These are phyloP conservation scores for Hippocampus kuda DNA, from an alignment of 2,797 vertebrate species.

Conservation along the genomic window DNA sequence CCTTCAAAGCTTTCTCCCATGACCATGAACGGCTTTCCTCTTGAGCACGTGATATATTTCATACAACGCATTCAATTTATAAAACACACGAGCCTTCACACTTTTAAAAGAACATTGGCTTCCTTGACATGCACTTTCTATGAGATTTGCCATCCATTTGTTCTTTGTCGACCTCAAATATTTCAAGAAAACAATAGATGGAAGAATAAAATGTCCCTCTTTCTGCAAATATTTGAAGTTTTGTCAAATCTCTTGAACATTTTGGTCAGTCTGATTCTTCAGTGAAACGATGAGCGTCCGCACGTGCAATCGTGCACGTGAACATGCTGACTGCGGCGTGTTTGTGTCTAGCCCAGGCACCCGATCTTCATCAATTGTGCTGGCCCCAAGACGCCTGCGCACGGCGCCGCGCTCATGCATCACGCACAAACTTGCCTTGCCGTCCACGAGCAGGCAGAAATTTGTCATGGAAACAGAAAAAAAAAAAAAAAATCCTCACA, in stretches of 20 bases:
- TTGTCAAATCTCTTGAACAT: neutral
- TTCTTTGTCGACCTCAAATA: neutral
- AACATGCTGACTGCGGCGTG: conserved; percentile 71
- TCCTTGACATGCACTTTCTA: too few relatives aligned
- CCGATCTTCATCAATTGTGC: conserved; percentile 84
- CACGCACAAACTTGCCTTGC: conserved; percentile 64
- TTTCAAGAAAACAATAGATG: neutral
- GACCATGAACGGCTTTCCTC: too few relatives aligned
- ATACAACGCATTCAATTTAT: too few relatives aligned
- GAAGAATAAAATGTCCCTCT: neutral
- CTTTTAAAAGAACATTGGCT: too few relatives aligned
- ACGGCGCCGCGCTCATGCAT: conserved; percentile 79
- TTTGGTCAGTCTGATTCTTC: neutral
- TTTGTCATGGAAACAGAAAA: conserved; percentile 75
- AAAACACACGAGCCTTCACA: too few relatives aligned
- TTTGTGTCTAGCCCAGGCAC: conserved; percentile 73
- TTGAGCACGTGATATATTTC: too few relatives aligned
- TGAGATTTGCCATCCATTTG: too few relatives aligned
- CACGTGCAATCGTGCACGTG: conserved; percentile 5
- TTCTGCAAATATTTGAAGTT: neutral
- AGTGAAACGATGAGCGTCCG: neutral
- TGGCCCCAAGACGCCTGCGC: conserved; percentile 69
- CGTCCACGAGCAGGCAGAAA: conserved; percentile 67
- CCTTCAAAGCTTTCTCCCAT: too few relatives aligned
- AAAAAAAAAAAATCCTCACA: conserved; percentile 60